phyloP scores from a whole-genome alignment of 2,888 invertebrate species.

The Euproctis similis region DNA sequence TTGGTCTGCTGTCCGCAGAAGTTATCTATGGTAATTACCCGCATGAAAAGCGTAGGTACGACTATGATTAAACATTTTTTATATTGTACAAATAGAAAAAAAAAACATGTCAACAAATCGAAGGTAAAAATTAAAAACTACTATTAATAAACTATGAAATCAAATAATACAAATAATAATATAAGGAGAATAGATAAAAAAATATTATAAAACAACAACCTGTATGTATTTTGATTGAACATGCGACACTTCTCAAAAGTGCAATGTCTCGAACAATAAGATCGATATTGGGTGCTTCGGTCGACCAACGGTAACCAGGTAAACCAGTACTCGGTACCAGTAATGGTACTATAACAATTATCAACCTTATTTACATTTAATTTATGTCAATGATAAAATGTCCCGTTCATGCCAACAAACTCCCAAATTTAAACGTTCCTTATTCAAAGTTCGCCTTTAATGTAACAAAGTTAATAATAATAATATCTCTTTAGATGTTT shows the following conservation, averaged over 20 bases:
- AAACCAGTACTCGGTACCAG: slow-evolving; percentile 56
- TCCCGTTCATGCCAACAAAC: slow-evolving; percentile 26
- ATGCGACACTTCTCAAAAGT: slow-evolving; percentile 52
- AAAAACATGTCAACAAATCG: too few relatives aligned
- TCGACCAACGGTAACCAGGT: slow-evolving; percentile 61
- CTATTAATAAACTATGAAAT: too few relatives aligned
- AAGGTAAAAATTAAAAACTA: too few relatives aligned
- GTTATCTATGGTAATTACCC: too few relatives aligned
- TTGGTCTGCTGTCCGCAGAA: too few relatives aligned
- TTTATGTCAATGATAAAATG: slow-evolving; percentile 40
- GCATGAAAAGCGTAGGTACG: too few relatives aligned
- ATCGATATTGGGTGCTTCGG: slow-evolving; percentile 46
- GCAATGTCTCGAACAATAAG: slow-evolving; percentile 63
- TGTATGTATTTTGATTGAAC: slow-evolving; percentile 34
- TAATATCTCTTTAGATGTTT: slow-evolving; percentile 1
- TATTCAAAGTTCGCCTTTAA: slow-evolving; percentile 7
- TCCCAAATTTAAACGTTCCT: slow-evolving; percentile 28
- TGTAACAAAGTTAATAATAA: slow-evolving; percentile 12
- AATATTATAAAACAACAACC: slow-evolving; percentile 20
- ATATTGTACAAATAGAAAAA: too few relatives aligned
- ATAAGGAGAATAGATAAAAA: too few relatives aligned
- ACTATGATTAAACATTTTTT: too few relatives aligned
- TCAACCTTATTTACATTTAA: slow-evolving; percentile 30
- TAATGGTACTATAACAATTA: slow-evolving; percentile 31
- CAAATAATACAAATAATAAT: too few relatives aligned